Evolutionary conservation across 2,888 invertebrate species (phyloP), one percentile per base, ranked within the genome.

Genomic region (Sclerodermus sp.): DNA sequence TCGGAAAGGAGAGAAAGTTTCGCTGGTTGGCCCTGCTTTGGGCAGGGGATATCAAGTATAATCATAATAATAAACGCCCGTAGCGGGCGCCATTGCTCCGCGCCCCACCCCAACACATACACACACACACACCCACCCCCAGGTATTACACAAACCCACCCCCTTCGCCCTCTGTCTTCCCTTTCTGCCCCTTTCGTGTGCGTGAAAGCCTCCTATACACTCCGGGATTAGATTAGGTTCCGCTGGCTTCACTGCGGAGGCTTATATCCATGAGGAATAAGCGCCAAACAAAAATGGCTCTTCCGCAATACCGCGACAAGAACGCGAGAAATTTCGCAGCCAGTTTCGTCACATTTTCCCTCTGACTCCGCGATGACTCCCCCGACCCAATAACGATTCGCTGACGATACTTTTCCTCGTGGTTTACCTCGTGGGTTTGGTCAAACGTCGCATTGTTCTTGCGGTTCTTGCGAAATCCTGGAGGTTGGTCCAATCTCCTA

Each of bases 1-100:
- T 76, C 75, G 74, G 74, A 75, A 75, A 74, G 73, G 75, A 75
- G 76, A 74, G 74, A 76, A 76, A 75, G 75, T 76, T 74, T 76
- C 68, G 74, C 74, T 73, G 75, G 73, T 71, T 72, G 68, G 73
- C 67, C 73, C 73, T 74, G 74, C 73, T 74, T 75, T 72, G 74
- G 75, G 73, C 75, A 75, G 74, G 74, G 73, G 72, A 74, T 75
- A 75, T 74, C 74, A 72, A 73, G 68, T 74, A 74, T 75, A 74
- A 76, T 76, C 71, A 76, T 75, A 76, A 75, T 76, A 76, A 76
- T 74, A 74, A 76, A 75, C 73, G 73, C 74, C 74, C 72, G 70
- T 68, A 65, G 68, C 69, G 73, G 71, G 69, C 71, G 73, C 73
- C 74, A 75, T 75, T 73, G 73, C 75, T 72, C 67, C 60, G 67